Conservation (phyloP, 2,888 invertebrate genomes). For the Stegana nigrithorax region DNA sequence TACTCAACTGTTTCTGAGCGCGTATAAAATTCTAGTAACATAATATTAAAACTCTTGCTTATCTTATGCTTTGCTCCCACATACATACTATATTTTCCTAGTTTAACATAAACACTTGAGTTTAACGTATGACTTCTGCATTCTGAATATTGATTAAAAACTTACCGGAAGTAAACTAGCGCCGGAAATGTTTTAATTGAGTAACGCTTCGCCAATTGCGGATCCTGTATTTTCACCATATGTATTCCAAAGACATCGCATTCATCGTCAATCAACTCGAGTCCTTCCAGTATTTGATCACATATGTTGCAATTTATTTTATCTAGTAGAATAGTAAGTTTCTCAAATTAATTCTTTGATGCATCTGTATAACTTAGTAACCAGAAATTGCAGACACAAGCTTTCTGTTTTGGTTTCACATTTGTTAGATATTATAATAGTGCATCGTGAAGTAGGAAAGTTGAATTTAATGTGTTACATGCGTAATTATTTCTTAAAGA, state of each 20-base stretch:
- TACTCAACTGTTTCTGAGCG: too few species aligned
- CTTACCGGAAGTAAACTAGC: conserved; percentile 86
- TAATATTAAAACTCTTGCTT: too few species aligned
- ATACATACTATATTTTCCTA: too few species aligned
- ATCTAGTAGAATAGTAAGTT: too few species aligned
- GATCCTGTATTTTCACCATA: conserved; percentile 92
- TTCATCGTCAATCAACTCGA: conserved; percentile 91
- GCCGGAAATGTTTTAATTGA: conserved; percentile 95
- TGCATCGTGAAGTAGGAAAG: conserved; percentile 10
- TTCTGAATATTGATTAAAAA: neutral
- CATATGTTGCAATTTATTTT: conserved; percentile 93
- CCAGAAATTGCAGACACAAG: too few species aligned
- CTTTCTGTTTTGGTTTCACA: too few species aligned
- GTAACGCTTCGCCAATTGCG: conserved; percentile 89
- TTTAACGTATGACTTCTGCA: neutral
- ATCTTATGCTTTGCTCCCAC: too few species aligned
- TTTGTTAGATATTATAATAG: neutral
- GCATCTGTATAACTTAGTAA: neutral
- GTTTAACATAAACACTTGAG: neutral
- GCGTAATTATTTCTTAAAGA: conserved; percentile 34
- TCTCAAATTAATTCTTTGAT: too few species aligned
- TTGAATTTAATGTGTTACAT: neutral
- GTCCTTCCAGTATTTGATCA: conserved; percentile 87
- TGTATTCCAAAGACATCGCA: conserved; percentile 93
- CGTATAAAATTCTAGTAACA: too few species aligned